Base-by-base conservation (phyloP, 2,113 vertebrate genomes). In the Hirundichthys speculiger region DNA sequence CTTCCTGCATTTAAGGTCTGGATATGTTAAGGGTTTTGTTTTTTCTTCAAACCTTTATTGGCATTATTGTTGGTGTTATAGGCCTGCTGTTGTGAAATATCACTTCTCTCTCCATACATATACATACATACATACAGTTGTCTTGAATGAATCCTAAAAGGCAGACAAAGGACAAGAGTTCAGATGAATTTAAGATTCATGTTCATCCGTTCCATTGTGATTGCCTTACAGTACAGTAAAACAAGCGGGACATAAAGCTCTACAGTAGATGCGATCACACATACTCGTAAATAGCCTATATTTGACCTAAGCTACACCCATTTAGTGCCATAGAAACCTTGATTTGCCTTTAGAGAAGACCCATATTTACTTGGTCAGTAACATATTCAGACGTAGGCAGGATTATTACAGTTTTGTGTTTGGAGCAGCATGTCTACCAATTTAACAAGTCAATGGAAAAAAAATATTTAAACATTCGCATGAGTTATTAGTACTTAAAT, bases 301-400 rank as follows among this genome's bases (percentile, higher is more conserved):
- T 88, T 82, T 81, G 86, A 85, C 86, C 88, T 88, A 86, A 86
- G 82, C 83, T 82, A 90, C 84, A 83, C 86, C 88, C 87, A 89
- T 88, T 88, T 90, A 89, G 90, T 90, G 90, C 90, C 88, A 90
- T 91, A 89, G 87, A 90, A 89, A 89, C 90, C 90, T 89, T 89
- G 82, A 85, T 89, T 90, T 91, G 90, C 90, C 90, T 91, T 91
- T 89, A 89, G 84, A 88, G 80, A 79, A 78, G 46, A 84, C 67
- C 82, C 84, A 89, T 77, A 80, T 72, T 72, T 72, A 86, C 73
- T 72, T 56, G 85, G 75, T 87, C 82, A 77, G 82, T 83, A 84
- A 84, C 73, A 60, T 71, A 64, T 81, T 86, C 71, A 83, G 63
- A 77, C 22, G 39, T 81, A 80, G 77, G 72, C 82, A 75, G 81